These are phyloP conservation scores for Chiloscyllium punctatum DNA, from an alignment of 2,797 vertebrate genomes.

Conservation along the genomic window DNA sequence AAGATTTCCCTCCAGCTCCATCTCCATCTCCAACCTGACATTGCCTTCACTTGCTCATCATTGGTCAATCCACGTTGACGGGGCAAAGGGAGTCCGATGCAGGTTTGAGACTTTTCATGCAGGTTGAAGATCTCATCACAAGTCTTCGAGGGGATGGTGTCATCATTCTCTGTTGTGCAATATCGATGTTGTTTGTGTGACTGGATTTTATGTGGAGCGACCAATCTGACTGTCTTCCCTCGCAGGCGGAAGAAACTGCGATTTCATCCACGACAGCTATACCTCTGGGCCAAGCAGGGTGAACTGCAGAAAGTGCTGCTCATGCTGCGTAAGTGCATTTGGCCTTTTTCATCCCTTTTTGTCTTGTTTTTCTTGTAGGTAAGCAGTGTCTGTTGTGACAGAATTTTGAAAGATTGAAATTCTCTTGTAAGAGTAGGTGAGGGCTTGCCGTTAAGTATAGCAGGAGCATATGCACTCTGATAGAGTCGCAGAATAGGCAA, in stretches of 20 bases:
- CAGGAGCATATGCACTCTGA: background rate
- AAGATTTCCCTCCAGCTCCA: background rate
- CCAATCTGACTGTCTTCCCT: background rate
- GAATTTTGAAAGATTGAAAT: too few relatives aligned
- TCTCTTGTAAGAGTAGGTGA: too few relatives aligned
- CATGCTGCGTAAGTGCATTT: slow-evolving; percentile 74
- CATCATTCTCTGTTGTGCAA: background rate
- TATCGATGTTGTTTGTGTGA: background rate
- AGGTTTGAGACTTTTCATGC: background rate
- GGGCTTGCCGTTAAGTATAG: background rate
- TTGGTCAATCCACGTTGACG: background rate
- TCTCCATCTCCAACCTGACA: background rate
- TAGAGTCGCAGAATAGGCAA: background rate
- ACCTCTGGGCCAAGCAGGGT: slow-evolving; percentile 81
- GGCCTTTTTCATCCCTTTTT: background rate
- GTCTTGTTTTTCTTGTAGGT: background rate
- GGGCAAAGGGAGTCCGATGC: background rate
- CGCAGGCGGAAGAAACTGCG: slow-evolving; percentile 78
- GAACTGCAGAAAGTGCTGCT: slow-evolving; percentile 85
- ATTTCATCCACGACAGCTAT: slow-evolving; percentile 84
- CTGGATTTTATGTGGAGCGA: slow-evolving; percentile 39
- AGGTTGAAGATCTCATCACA: background rate
- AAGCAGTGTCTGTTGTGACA: too few relatives aligned
- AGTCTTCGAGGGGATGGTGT: too few relatives aligned
- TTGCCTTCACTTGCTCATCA: too few relatives aligned